Evolutionary conservation across 1,140 invertebrate species (phyloP).

Genomic region (Papilio polytes): DNA sequence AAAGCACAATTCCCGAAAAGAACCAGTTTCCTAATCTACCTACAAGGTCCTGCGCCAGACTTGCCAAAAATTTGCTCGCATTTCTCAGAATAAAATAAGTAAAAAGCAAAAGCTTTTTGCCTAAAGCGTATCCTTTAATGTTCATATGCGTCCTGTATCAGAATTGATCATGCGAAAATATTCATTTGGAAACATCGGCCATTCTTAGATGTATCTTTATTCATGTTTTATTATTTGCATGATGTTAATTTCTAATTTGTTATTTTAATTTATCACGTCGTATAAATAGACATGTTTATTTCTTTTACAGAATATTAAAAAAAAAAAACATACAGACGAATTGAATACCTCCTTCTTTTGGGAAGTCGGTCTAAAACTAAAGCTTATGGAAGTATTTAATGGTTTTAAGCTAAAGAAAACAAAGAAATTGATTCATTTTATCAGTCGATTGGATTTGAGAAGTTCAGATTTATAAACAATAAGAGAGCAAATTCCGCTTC

Average conservation of each 20-base stretch:
- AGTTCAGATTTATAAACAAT: too few relatives aligned
- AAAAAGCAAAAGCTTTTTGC: slow-evolving; percentile 1
- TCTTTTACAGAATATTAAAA: not conserved
- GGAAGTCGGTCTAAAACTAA: too few relatives aligned
- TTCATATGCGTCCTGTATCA: slow-evolving; percentile 24
- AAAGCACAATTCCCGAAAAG: slow-evolving; percentile 15
- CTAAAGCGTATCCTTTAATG: slow-evolving; percentile 33
- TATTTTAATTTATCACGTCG: slow-evolving; percentile 14
- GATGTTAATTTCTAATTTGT: slow-evolving; percentile 23
- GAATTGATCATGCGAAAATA: slow-evolving; percentile 26
- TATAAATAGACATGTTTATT: slow-evolving; percentile 25
- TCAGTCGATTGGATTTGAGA: too few relatives aligned
- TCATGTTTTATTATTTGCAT: slow-evolving; percentile 7
- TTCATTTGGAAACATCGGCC: slow-evolving; percentile 7
- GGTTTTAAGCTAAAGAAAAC: too few relatives aligned
- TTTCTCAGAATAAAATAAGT: slow-evolving; percentile 30
- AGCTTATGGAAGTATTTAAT: not conserved
- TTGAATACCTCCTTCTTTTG: too few relatives aligned
- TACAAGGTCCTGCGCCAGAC: slow-evolving; percentile 27
- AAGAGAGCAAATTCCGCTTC: too few relatives aligned
- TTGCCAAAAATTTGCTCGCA: slow-evolving; percentile 26
- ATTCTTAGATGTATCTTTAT: slow-evolving; percentile 12
- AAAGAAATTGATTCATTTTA: not conserved
- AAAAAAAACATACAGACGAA: too few relatives aligned
- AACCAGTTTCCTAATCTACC: slow-evolving; percentile 35